phyloP scores from a whole-genome alignment of 2,113 vertebrate species.

The Scomber scombrus region DNA sequence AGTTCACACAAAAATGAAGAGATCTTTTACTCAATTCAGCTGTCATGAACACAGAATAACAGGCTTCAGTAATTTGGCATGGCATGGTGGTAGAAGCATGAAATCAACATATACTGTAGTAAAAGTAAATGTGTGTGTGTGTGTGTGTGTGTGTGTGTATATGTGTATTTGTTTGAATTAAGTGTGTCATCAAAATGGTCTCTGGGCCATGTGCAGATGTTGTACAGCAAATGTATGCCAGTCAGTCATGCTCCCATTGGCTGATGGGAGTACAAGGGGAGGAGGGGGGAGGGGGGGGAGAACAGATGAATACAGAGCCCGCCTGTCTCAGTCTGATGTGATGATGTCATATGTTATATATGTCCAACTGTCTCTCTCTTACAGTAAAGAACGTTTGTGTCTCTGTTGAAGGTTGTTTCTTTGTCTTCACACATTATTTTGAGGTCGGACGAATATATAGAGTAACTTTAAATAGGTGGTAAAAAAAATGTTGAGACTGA shows the following conservation, averaged over 20 bases:
- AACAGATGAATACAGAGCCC: not conserved
- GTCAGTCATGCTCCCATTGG: constrained; percentile 38
- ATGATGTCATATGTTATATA: constrained; percentile 26
- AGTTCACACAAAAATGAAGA: not conserved
- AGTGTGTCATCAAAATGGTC: constrained; percentile 60
- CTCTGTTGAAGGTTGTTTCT: not conserved
- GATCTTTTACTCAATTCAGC: not conserved
- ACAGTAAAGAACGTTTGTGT: not conserved
- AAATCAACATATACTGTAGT: too few relatives aligned
- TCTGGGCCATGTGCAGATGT: constrained; percentile 70
- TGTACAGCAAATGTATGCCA: constrained; percentile 62
- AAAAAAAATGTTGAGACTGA: not conserved
- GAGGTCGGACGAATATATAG: too few relatives aligned
- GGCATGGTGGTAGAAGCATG: too few relatives aligned
- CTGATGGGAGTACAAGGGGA: not conserved
- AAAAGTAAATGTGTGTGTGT: not conserved
- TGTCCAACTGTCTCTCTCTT: not conserved
- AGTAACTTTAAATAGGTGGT: not conserved
- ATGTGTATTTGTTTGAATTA: constrained; percentile 39
- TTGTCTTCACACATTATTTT: not conserved
- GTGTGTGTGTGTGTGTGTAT: not conserved
- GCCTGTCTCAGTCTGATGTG: constrained; percentile 2
- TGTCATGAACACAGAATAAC: not conserved
- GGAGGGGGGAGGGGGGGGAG: not conserved
- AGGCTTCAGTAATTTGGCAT: not conserved